phyloP scores from a whole-genome alignment of 2,797 vertebrate species.

The Craterocephalus amniculus region DNA sequence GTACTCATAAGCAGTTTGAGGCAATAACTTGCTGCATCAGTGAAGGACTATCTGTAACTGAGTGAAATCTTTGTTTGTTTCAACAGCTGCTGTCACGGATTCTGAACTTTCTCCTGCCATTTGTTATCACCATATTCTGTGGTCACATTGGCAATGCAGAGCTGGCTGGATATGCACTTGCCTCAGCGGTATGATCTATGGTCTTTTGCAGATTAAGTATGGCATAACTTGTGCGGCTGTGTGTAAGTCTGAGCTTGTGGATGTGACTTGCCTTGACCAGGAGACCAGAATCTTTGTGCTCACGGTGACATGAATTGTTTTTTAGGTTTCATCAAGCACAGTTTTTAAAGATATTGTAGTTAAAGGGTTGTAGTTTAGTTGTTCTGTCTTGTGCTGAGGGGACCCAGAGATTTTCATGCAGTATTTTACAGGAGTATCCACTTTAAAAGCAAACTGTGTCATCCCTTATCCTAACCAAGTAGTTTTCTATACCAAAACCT shows the following conservation, averaged over 20 bases:
- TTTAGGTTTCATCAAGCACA: neutral
- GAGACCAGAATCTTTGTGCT: neutral
- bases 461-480: neutral
- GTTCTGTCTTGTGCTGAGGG: neutral
- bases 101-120: constrained; percentile 75
- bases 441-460: neutral
- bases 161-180: constrained; percentile 82
- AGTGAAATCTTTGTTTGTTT: constrained; percentile 35
- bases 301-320: neutral
- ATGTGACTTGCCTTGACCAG: neutral
- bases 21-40: neutral
- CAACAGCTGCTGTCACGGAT: constrained; percentile 80
- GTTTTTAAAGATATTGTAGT: neutral
- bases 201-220: neutral
- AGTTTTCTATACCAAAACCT: neutral
- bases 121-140: constrained; percentile 81
- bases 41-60: neutral
- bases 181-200: constrained; percentile 73
- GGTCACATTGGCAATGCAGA: constrained; percentile 82
- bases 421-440: neutral
- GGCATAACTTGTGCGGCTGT: neutral
- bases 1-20: constrained; percentile 5
- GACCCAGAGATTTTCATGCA: neutral
- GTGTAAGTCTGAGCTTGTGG: neutral
- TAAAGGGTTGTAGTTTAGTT: neutral